A percentile compares a stretch with the other conserved stretches of the same genome.
phyloP scores from a whole-genome alignment of 2,888 invertebrate species.

The Alitta virens region DNA sequence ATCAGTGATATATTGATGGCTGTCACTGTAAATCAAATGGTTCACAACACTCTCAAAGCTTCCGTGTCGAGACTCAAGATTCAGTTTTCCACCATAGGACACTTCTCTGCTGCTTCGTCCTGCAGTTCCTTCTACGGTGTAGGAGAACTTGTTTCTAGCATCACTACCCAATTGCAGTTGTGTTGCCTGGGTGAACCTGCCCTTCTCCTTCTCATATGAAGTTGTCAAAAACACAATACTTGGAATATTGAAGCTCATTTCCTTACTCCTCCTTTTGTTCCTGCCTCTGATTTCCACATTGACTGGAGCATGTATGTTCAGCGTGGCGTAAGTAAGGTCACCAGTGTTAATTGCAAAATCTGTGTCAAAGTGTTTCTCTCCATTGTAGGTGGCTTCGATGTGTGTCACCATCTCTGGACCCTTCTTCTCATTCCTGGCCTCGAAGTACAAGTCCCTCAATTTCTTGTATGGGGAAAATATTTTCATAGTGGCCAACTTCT shows the following conservation, averaged over 20 bases:
- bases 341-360: slow-evolving; percentile 16
- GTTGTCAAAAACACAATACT: slow-evolving; percentile 15
- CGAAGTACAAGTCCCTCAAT: not conserved
- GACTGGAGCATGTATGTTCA: slow-evolving; percentile 6
- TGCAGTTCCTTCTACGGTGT: slow-evolving; percentile 23
- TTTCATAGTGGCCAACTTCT: not conserved
- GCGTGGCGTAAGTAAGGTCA: slow-evolving; percentile 18
- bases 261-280: not conserved
- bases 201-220: slow-evolving; percentile 8
- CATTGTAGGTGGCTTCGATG: not conserved
- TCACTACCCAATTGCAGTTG: slow-evolving; percentile 24
- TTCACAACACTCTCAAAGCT: slow-evolving; percentile 14
- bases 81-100: slow-evolving; percentile 31
- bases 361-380: not conserved
- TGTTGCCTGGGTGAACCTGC: slow-evolving; percentile 14
- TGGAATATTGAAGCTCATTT: not conserved
- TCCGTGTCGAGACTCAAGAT: slow-evolving; percentile 15
- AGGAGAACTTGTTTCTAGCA: slow-evolving; percentile 28
- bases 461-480: not conserved
- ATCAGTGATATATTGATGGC: slow-evolving; percentile 24
- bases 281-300: not conserved
- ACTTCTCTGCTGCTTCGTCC: slow-evolving; percentile 24
- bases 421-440: no score
- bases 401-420: not conserved
- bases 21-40: slow-evolving; percentile 18